These are phyloP conservation scores for Petrocephalus sullivani DNA, from an alignment of 2,797 vertebrate species.

Conservation along the genomic window DNA sequence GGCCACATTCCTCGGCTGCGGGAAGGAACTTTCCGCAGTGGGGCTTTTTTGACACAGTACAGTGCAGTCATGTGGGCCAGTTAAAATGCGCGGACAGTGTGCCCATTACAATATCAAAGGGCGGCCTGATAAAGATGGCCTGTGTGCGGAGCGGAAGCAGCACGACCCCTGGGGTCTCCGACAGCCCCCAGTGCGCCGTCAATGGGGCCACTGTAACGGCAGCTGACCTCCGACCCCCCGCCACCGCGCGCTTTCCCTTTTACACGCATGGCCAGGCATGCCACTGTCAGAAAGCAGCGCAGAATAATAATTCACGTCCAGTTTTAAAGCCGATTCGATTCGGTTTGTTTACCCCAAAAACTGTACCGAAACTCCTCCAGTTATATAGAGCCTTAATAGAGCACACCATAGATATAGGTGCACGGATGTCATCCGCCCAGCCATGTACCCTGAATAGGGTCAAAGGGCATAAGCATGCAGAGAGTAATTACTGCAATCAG, in stretches of 20 bases:
- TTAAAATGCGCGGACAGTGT: constrained; percentile 40
- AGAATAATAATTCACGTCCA: constrained; percentile 22
- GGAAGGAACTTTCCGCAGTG: constrained; percentile 17
- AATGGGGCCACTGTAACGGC: constrained; percentile 43
- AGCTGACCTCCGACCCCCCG: constrained; percentile 38
- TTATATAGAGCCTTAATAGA: not conserved
- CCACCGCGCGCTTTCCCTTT: constrained; percentile 39
- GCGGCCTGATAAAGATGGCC: constrained; percentile 44
- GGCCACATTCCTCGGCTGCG: constrained; percentile 30
- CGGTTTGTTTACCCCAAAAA: constrained; percentile 10
- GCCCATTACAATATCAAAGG: constrained; percentile 48
- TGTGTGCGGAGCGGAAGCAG: constrained; percentile 45
- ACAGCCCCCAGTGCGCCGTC: constrained; percentile 33
- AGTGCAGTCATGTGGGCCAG: constrained; percentile 34
- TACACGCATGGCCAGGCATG: constrained; percentile 40
- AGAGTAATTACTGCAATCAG: not conserved
- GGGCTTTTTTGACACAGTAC: constrained; percentile 29
- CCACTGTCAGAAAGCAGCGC: constrained; percentile 22
- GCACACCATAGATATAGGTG: not conserved
- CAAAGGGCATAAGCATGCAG: not conserved
- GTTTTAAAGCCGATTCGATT: constrained; percentile 23
- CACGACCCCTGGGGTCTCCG: constrained; percentile 39
- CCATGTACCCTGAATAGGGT: not conserved
- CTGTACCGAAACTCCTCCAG: not conserved
- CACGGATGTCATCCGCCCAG: not conserved